Base-by-base conservation (phyloP, 2,888 invertebrate genomes). In the Tortricodes alternella region DNA sequence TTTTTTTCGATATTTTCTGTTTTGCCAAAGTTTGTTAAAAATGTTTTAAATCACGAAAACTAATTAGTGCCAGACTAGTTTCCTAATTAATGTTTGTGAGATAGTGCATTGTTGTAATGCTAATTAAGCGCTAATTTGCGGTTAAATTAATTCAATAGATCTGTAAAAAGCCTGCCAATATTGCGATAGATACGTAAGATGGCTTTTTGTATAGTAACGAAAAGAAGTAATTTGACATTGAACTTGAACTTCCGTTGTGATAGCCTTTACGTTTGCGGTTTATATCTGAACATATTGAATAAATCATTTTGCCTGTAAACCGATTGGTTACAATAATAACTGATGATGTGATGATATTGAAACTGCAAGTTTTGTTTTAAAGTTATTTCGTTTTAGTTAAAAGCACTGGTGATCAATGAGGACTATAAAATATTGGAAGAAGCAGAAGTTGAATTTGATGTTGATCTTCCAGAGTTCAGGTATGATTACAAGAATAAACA, bases 381-480 rank as follows among this genome's bases (percentile, higher is more conserved):
- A 46, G 39, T 39, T 29, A 46, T 16, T 15, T 53, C 60, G 2
- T 92, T 94, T 61, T 80, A 99, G 98, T 90, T 98, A 52, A 99
- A 99, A 92, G 97, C 97, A 9, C 92, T 97, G 18, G 95, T 97
- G 6, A 92, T 98, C 7, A 93, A 95, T 76, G 93, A 95, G 61
- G 89, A 94, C 38, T 92, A 97, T 70, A 87, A 93, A 67, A 92
- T 96, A 11, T 84, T 96, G 7, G 94, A 96, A 71, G 95, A 97
- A 73, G 95, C 95, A 9, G 93, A 94, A 61, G 97, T 99, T 0
- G 95, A 96, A 66, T 99, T 98, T 88, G 98, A 98, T 84, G 93
- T 93, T 62, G 98, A 98, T 77, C 89, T 99, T 16, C 97, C 98
- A n/a, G 98, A 98, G 84, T 99, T 96, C 83, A 93, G 95, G 96